phyloP scores from a whole-genome alignment of 2,797 vertebrate genomes.

The Cyclopterus lumpus region DNA sequence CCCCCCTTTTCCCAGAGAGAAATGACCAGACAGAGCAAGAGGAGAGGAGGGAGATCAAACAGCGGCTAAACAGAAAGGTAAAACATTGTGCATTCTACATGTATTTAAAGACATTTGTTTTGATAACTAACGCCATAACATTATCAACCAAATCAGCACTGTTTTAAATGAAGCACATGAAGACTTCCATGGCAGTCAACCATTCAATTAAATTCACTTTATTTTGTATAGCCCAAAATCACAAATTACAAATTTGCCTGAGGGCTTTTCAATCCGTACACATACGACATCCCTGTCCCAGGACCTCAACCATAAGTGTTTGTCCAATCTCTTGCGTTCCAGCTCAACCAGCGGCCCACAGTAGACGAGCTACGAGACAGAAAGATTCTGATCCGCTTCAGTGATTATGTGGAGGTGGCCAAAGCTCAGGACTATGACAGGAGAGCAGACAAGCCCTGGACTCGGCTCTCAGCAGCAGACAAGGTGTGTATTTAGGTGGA shows the following conservation, averaged over 20 bases:
- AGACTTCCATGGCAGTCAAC: neutral
- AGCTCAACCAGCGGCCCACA: slow-evolving; percentile 98
- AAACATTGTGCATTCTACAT: neutral
- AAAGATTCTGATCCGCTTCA: slow-evolving; percentile 99
- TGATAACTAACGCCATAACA: neutral
- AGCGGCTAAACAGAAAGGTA: slow-evolving; percentile 98
- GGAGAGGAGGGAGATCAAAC: slow-evolving; percentile 97
- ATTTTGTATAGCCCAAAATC: too few species aligned
- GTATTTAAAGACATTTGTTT: neutral
- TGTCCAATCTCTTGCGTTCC: slow-evolving; percentile 43
- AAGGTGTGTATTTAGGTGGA: slow-evolving; percentile 84
- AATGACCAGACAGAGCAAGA: slow-evolving; percentile 98
- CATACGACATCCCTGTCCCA: too few species aligned
- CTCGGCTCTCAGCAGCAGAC: slow-evolving; percentile 95
- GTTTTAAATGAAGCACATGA: neutral
- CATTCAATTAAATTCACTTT: too few species aligned
- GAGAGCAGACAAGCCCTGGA: slow-evolving; percentile 98
- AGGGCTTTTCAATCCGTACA: too few species aligned
- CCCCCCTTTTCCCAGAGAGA: slow-evolving; percentile 89
- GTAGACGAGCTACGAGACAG: slow-evolving; percentile 97
- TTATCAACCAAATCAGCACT: too few species aligned
- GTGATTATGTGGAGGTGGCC: slow-evolving; percentile 98
- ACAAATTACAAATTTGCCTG: too few species aligned
- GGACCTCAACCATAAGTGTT: neutral
- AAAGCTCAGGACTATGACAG: slow-evolving; percentile 99